Evolutionary conservation across 2,797 vertebrate genomes (phyloP), one percentile per base, ranked within the genome.

Genomic region (Periophthalmus magnuspinnatus): DNA sequence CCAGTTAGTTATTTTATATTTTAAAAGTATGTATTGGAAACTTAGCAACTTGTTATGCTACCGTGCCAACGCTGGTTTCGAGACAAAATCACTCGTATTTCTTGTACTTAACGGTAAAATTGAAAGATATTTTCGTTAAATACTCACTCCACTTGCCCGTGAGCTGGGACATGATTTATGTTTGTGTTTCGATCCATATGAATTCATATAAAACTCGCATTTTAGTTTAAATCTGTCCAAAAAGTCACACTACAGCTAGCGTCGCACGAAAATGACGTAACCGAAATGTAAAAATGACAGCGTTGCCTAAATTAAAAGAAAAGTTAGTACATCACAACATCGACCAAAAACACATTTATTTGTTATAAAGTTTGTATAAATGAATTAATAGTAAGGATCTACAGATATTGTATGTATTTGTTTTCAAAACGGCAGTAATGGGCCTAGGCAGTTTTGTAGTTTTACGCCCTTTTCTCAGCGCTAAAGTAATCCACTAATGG

Each of bases 91-190:
- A 52, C 17, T 21, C n/a, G 4, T 6, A n/a, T 2, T 22, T n/a
- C 1, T 9, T 5, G 0, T 33, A 16, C 1, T 52, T 17, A 36
- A 36, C 4, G 0, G 14, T 24, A 3, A 3, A 9, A 3, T 4
- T 22, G 0, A 6, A 13, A 2, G 4, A 28, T 58, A 63, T 67
- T 75, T 1, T 38, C 11, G 9, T 6, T 9, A n/a, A 14, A 21
- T 54, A 81, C 89, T 89, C 74, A 92, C 91, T 78, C 71, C 17
- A 64, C 22, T 28, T 41, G 61, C 34, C 19, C 0, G 50, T 1
- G 2, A 56, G 56, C 34, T 34, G 19, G 4, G 0, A 1, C 86
- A 85, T 90, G 5, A 28, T 72, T 79, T 62, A 78, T 1, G 34
- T 68, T 60, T 67, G 57, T 17, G n/a, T n/a, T 66, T 5, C 69